These are phyloP conservation scores for Gnathonemus echidnorhynchus DNA, from an alignment of 2,113 vertebrate genomes.

Conservation along the genomic window DNA sequence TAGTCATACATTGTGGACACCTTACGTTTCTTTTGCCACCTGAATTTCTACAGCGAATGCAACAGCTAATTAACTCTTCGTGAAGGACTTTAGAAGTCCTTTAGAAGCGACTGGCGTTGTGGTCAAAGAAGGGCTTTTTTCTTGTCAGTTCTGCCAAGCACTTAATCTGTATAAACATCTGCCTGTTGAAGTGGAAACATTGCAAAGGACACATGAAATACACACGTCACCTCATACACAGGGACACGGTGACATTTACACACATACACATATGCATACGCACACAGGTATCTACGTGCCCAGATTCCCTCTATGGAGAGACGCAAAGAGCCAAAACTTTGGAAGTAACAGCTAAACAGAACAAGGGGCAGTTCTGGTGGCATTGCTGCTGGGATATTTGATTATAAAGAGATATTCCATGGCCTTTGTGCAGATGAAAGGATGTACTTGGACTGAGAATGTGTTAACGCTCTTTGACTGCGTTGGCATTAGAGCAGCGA, in stretches of 20 bases:
- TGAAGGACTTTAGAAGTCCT: not conserved
- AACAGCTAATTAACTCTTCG: conserved; percentile 29
- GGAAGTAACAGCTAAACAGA: not conserved
- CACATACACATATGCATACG: not conserved
- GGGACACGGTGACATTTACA: not conserved
- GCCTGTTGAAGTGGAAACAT: not conserved
- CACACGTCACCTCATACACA: not conserved
- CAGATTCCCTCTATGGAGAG: not conserved
- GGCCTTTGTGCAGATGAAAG: not conserved
- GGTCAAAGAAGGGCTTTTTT: not conserved
- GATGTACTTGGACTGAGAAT: not conserved
- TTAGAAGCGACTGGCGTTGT: not conserved
- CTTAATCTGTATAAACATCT: not conserved
- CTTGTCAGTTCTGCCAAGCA: not conserved
- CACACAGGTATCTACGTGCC: not conserved
- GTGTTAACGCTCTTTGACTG: not conserved
- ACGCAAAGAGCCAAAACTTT: not conserved
- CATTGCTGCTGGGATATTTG: not conserved
- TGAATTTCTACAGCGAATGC: conserved; percentile 24
- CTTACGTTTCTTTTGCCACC: conserved; percentile 17
- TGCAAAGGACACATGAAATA: not conserved
- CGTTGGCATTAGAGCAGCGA: not conserved
- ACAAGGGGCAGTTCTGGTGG: not conserved
- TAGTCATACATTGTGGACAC: not conserved
- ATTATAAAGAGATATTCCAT: not conserved